A percentile compares a stretch with the other conserved stretches of the same genome.
Evolutionary conservation across 2,888 invertebrate genomes (phyloP).

Genomic region (Pachydiplax longipennis): DNA sequence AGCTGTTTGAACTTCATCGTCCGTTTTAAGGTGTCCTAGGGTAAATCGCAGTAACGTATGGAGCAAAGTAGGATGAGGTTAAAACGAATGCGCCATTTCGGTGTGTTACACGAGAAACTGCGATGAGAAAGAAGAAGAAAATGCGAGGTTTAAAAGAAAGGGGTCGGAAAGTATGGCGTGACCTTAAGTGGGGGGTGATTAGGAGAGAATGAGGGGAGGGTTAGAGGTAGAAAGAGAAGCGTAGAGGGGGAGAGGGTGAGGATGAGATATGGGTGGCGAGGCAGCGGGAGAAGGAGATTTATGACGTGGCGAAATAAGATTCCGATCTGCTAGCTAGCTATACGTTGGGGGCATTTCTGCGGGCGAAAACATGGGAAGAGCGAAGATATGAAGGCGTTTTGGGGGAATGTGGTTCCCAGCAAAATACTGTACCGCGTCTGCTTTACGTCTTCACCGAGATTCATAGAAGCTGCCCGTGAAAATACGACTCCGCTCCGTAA

Average conservation of each 20-base stretch:
- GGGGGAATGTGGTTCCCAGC: too few relatives aligned
- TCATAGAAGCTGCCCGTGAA: too few relatives aligned
- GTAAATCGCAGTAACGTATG: too few relatives aligned
- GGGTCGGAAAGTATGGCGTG: neutral
- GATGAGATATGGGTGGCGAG: neutral
- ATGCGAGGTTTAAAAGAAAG: neutral
- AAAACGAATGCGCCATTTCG: too few relatives aligned
- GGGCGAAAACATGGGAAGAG: neutral
- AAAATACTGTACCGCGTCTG: too few relatives aligned
- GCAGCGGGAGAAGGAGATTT: neutral
- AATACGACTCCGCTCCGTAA: too few relatives aligned
- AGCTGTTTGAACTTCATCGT: too few relatives aligned
- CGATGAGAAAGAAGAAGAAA: neutral
- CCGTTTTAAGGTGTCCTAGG: too few relatives aligned
- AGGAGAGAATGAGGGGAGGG: neutral
- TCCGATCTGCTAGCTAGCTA: conserved; percentile 1
- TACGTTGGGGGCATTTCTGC: neutral
- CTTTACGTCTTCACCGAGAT: too few relatives aligned
- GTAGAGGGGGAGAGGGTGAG: neutral
- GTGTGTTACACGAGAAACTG: too few relatives aligned
- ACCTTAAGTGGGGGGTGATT: neutral
- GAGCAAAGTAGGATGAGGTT: too few relatives aligned
- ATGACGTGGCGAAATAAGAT: conserved; percentile 31
- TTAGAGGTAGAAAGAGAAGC: neutral
- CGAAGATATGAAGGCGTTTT: too few relatives aligned